Evolutionary conservation across 2,888 invertebrate genomes (phyloP).

Genomic region (Uropetala carovei): DNA sequence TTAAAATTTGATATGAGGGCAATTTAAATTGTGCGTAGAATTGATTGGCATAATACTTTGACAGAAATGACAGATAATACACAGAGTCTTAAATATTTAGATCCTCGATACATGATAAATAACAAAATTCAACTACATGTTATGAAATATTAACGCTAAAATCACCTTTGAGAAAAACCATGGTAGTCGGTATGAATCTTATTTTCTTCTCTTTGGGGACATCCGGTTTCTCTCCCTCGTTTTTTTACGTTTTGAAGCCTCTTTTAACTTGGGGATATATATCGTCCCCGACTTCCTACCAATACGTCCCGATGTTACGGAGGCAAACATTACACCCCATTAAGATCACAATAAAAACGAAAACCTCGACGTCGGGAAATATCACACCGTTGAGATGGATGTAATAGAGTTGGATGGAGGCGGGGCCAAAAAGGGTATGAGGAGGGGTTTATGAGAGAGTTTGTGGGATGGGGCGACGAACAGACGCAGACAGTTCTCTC

Average conservation of each 20-base stretch:
- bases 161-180: too few relatives aligned
- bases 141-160: too few relatives aligned
- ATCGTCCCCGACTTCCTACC: not conserved
- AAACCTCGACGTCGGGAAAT: conserved; percentile 43
- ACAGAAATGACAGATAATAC: too few relatives aligned
- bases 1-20: too few relatives aligned
- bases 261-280: not conserved
- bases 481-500: conserved; percentile 15
- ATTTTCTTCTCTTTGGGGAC: too few relatives aligned
- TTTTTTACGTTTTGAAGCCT: not conserved
- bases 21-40: too few relatives aligned
- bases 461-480: conserved; percentile 29
- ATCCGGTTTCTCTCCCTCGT: not conserved
- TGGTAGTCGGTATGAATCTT: too few relatives aligned
- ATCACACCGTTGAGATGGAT: conserved; percentile 37
- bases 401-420: not conserved
- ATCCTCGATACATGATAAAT: too few relatives aligned
- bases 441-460: conserved; percentile 11
- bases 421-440: not conserved
- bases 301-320: conserved; percentile 30
- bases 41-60: too few relatives aligned
- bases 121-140: too few relatives aligned
- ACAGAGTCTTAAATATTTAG: too few relatives aligned
- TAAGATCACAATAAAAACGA: conserved; percentile 38
- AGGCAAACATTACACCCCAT: conserved; percentile 13